These are phyloP conservation scores for Pachliopta kotzebuea DNA, from an alignment of 2,888 invertebrate genomes.

Conservation along the genomic window DNA sequence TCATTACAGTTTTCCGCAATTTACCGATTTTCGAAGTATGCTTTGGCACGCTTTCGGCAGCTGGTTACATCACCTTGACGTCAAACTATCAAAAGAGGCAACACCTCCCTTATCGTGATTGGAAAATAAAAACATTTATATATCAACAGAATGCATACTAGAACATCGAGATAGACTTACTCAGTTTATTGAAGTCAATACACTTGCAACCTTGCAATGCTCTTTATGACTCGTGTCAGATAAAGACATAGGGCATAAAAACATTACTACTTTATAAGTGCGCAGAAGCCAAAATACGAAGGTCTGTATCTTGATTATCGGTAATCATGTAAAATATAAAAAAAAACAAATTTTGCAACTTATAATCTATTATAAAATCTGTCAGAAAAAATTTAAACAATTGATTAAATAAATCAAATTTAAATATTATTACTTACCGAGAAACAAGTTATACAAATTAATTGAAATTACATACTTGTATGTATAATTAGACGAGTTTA, in stretches of 20 bases:
- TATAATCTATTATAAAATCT: neutral
- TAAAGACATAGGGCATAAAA: conserved; percentile 75
- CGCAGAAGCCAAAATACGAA: conserved; percentile 39
- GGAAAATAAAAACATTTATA: conserved; percentile 42
- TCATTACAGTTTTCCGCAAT: conserved; percentile 37
- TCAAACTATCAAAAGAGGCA: conserved; percentile 59
- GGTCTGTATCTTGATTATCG: neutral
- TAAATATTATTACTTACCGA: neutral
- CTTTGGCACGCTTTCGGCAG: conserved; percentile 62
- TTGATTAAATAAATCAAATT: no score
- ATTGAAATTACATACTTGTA: neutral
- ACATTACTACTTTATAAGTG: conserved; percentile 60
- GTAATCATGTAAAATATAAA: conserved; percentile 2
- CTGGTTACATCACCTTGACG: conserved; percentile 71
- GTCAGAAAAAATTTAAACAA: neutral
- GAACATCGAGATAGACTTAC: conserved; percentile 68
- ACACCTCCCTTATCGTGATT: conserved; percentile 48
- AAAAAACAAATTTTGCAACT: neutral
- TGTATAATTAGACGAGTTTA: neutral
- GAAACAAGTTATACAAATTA: neutral
- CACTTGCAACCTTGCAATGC: conserved; percentile 77
- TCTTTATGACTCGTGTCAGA: conserved; percentile 75
- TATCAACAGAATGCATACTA: conserved; percentile 54
- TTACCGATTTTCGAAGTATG: conserved; percentile 45
- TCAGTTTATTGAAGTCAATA: conserved; percentile 75